Percentiles rank a stretch among this genome's conserved stretches.
Conservation (phyloP, 2,797 vertebrate species). For the Pangasius larnaudii region DNA sequence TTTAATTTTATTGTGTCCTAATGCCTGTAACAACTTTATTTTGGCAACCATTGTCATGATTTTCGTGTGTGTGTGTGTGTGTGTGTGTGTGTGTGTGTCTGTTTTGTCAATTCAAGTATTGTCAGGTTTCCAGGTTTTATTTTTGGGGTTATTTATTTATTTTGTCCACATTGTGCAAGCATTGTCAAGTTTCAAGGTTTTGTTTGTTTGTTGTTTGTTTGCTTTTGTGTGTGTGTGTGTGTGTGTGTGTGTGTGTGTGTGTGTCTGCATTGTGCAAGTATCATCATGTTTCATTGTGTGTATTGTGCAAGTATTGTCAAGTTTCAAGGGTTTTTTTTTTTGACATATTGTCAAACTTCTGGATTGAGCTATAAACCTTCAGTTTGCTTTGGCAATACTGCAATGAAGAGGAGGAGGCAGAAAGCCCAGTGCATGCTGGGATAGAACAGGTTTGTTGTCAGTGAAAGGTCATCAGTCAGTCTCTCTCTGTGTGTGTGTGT, state of each 20-base stretch:
- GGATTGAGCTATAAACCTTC: slow-evolving; percentile 18
- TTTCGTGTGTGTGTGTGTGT: not conserved
- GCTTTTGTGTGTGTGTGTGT: not conserved
- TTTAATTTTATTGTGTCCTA: not conserved
- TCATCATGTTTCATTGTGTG: not conserved
- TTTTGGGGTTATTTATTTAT: not conserved
- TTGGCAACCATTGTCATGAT: not conserved
- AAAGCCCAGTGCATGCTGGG: slow-evolving; percentile 20
- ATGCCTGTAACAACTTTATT: not conserved
- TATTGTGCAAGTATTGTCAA: not conserved
- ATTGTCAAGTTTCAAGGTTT: not conserved
- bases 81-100: not conserved
- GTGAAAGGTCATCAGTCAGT: slow-evolving; percentile 50
- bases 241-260: slow-evolving; percentile 16
- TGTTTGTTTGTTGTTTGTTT: not conserved
- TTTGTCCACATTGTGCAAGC: not conserved
- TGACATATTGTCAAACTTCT: slow-evolving; percentile 1
- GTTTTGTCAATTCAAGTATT: not conserved
- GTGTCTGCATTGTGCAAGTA: not conserved
- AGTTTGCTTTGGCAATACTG: slow-evolving; percentile 3
- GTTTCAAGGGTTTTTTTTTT: not conserved
- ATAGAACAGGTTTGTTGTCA: not conserved
- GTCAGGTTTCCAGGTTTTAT: not conserved
- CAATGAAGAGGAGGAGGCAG: slow-evolving; percentile 4
- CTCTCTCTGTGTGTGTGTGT: slow-evolving; percentile 33